Evolutionary conservation across 1,140 invertebrate species (phyloP).

Genomic region (Temnothorax curvispinosus): DNA sequence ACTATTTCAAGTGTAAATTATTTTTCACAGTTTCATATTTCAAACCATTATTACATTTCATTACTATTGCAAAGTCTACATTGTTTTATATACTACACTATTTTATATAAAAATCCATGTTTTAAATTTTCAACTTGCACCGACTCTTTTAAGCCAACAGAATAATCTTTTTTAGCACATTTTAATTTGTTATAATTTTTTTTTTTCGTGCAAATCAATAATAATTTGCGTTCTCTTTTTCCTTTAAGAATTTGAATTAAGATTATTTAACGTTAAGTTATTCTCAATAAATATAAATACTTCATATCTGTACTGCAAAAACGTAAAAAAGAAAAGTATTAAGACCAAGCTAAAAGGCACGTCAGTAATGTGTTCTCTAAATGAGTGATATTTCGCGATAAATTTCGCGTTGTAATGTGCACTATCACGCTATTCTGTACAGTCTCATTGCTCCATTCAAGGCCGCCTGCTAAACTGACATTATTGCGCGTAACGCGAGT

Average conservation of each 20-base stretch:
- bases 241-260: not conserved
- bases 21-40: not conserved
- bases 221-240: not conserved
- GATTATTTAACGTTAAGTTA: not conserved
- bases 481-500: conserved; percentile 46
- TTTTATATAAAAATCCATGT: not conserved
- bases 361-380: not conserved
- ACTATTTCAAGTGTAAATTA: not conserved
- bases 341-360: not conserved
- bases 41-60: not conserved
- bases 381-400: conserved; percentile 25
- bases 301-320: not conserved
- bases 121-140: not conserved
- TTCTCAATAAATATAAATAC: too few species aligned
- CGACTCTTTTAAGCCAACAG: not conserved
- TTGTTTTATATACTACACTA: too few species aligned
- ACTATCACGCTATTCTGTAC: conserved; percentile 26
- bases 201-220: not conserved
- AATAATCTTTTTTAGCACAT: not conserved
- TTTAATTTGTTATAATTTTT: not conserved
- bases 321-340: not conserved
- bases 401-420: conserved; percentile 27
- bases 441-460: conserved; percentile 37
- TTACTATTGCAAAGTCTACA: not conserved
- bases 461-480: conserved; percentile 44